Evolutionary conservation across 2,888 invertebrate species (phyloP), one percentile per base, ranked within the genome.

Genomic region (Ormyrus nitidulus): DNA sequence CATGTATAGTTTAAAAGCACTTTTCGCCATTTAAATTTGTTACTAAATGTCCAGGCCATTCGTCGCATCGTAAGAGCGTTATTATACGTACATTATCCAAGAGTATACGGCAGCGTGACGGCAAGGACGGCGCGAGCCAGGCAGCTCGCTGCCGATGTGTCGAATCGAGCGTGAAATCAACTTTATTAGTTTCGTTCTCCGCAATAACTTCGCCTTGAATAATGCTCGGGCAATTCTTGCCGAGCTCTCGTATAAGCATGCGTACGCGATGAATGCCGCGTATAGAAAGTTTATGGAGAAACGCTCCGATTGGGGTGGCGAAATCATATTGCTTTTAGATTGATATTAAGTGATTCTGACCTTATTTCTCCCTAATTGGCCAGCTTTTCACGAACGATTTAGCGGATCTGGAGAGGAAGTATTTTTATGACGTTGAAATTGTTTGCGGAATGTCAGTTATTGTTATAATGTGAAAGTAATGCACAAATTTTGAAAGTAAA

Each of bases 101-200:
- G 11, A 11, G 48, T 5, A 70, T 19, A 71, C n/a, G 48, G 48
- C 5, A 4, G 62, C 51, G 70, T 54, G 76, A 69, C 69, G 61
- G 62, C 4, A 54, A 66, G 66, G n/a, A 59, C 34, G 2, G 56
- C 46, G 66, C 61, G 65, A 58, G 64, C 10, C 19, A 64, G 49
- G 53, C 48, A 10, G 58, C 62, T 72, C 53, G 19, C 58, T 44
- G 46, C 83, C 54, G 84, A 88, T 84, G 83, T 85, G 84, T 85
- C 86, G 86, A 88, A 85, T 87, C 87, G 85, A 81, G 84, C 89
- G 86, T 89, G 89, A 89, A 89, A 89, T 89, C 87, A 85, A 84
- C 87, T 88, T 89, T 89, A 89, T 89, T 89, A 88, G 86, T 86
- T 85, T 84, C 85, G 83, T 83, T 81, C 69, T 68, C 72, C 74